These are phyloP conservation scores for Sminthurides bifidus DNA, from an alignment of 1,140 invertebrate species.

Conservation along the genomic window DNA sequence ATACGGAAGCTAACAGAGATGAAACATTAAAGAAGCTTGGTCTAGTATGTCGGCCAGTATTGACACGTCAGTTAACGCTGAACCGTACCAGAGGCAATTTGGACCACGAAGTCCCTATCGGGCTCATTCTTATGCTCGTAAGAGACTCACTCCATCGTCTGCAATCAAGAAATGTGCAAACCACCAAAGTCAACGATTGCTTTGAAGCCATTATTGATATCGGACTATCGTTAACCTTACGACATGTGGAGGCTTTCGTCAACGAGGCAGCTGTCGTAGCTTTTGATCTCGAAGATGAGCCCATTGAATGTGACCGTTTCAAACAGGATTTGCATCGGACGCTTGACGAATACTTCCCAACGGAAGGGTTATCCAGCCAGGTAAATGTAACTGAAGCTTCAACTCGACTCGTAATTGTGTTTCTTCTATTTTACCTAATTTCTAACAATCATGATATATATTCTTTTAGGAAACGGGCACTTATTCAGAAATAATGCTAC, in stretches of 20 bases:
- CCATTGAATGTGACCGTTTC: neutral
- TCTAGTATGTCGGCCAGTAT: neutral
- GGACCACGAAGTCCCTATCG: slow-evolving; percentile 15
- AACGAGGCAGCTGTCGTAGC: neutral
- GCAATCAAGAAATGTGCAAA: neutral
- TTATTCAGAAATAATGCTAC: slow-evolving; percentile 11
- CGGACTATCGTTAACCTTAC: slow-evolving; percentile 20
- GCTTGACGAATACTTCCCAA: slow-evolving; percentile 1
- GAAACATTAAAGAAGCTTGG: neutral
- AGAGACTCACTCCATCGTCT: slow-evolving; percentile 1
- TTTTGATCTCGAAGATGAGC: neutral
- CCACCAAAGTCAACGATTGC: neutral
- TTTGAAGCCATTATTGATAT: slow-evolving; percentile 12
- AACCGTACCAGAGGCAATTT: neutral
- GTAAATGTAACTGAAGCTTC: neutral
- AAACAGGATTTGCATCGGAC: neutral
- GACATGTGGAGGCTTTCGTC: slow-evolving; percentile 16
- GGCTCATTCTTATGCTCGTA: slow-evolving; percentile 18
- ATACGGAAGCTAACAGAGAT: slow-evolving; percentile 3
- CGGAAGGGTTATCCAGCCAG: neutral
- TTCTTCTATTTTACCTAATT: slow-evolving; percentile 1
- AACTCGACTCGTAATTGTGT: neutral
- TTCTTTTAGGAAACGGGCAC: slow-evolving; percentile 1
- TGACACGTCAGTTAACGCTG: slow-evolving; percentile 3
- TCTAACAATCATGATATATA: neutral